Evolutionary conservation across 2,797 vertebrate genomes (phyloP).

Genomic region (Acipenser transmontanus): DNA sequence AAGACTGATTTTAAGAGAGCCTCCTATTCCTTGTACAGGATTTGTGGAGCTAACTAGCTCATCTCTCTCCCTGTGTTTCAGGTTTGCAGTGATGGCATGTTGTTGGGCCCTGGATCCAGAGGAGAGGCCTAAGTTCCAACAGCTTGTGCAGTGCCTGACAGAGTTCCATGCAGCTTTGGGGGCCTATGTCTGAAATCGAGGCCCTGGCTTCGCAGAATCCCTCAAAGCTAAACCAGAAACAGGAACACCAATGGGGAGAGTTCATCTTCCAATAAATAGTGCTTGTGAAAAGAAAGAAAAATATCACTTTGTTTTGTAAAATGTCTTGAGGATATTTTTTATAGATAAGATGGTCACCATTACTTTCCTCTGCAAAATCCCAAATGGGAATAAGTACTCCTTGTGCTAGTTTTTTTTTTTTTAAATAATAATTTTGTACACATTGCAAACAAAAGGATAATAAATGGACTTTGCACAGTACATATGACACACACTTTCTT

Average conservation of each 20-base stretch:
- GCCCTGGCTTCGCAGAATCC: slow-evolving; percentile 11
- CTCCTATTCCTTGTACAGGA: no score
- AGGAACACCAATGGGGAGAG: slow-evolving; percentile 45
- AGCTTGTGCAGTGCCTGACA: slow-evolving; percentile 96
- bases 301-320: slow-evolving; percentile 53
- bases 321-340: slow-evolving; percentile 37
- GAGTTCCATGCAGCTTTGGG: slow-evolving; percentile 94
- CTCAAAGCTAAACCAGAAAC: slow-evolving; percentile 30
- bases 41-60: no score
- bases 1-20: no score
- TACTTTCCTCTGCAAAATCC: neutral
- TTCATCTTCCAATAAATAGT: slow-evolving; percentile 59
- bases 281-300: slow-evolving; percentile 62
- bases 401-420: no score
- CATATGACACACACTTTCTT: no score
- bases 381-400: no score
- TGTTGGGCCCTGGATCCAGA: slow-evolving; percentile 97
- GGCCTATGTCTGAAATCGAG: slow-evolving; percentile 79
- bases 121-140: slow-evolving; percentile 97
- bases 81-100: slow-evolving; percentile 98
- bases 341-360: neutral
- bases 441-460: no score
- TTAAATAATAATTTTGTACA: no score
- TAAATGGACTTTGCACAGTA: no score
- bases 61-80: slow-evolving; percentile 33